A percentile compares a stretch with the other conserved stretches of the same genome.
Conservation (phyloP, 2,888 invertebrate genomes). For the Auanema freiburgensis region DNA sequence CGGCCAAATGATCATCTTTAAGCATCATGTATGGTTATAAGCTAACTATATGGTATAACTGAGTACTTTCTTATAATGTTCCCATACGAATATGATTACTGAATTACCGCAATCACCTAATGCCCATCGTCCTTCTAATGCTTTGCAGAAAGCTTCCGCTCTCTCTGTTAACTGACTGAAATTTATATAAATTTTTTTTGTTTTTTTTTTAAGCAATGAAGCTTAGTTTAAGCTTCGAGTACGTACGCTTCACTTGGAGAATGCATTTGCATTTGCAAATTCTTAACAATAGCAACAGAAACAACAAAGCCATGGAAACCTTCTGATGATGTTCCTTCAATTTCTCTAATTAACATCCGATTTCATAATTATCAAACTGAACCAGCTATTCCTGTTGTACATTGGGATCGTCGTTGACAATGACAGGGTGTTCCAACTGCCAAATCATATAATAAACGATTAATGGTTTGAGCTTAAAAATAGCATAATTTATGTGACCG, state of each 20-base stretch:
- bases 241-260: slow-evolving; percentile 60
- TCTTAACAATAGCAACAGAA: slow-evolving; percentile 60
- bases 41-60: neutral
- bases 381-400: slow-evolving; percentile 43
- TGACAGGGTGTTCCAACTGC: slow-evolving; percentile 60
- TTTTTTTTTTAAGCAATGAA: no score
- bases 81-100: slow-evolving; percentile 62
- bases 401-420: slow-evolving; percentile 61
- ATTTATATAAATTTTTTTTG: slow-evolving; percentile 3
- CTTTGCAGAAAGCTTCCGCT: slow-evolving; percentile 58
- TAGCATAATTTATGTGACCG: neutral
- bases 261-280: slow-evolving; percentile 62
- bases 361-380: neutral
- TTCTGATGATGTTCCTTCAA: slow-evolving; percentile 36
- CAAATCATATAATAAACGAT: slow-evolving; percentile 53
- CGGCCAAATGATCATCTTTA: slow-evolving; percentile 63
- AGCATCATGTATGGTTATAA: neutral
- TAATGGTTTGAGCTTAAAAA: slow-evolving; percentile 48
- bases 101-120: slow-evolving; percentile 64
- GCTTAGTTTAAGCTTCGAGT: neutral
- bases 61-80: slow-evolving; percentile 61
- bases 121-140: slow-evolving; percentile 63
- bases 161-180: slow-evolving; percentile 58
- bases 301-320: slow-evolving; percentile 63
- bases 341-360: neutral